phyloP scores from a whole-genome alignment of 92 coral and sea anemone genomes.

The Zoanthus sociatus region DNA sequence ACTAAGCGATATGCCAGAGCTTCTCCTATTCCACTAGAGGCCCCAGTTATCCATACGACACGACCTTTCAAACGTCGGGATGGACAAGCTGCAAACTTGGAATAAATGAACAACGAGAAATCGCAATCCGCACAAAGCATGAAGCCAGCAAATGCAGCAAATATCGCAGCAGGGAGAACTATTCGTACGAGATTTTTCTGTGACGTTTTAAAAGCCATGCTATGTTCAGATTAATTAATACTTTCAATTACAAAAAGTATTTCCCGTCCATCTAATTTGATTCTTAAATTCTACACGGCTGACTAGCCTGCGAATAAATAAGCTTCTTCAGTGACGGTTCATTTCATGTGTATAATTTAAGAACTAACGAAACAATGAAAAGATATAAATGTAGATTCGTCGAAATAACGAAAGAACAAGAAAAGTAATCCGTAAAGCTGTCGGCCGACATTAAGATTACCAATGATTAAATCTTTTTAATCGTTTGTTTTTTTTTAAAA shows the following conservation, averaged over 20 bases:
- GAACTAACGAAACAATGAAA: background rate
- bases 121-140: conserved; percentile 71
- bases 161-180: background rate
- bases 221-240: background rate
- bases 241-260: background rate
- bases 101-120: conserved; percentile 76
- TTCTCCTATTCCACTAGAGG: conserved; percentile 98
- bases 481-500: too few species aligned
- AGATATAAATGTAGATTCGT: too few species aligned
- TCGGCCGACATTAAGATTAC: too few species aligned
- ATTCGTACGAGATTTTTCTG: background rate
- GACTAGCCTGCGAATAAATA: background rate
- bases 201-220: conserved; percentile 28
- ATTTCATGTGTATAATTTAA: background rate
- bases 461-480: too few species aligned
- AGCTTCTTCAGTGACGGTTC: background rate
- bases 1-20: conserved; percentile 90
- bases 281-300: background rate
- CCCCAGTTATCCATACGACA: conserved; percentile 99
- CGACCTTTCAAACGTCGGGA: conserved; percentile 74
- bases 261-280: background rate
- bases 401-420: too few species aligned
- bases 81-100: conserved; percentile 78
- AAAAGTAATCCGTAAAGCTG: too few species aligned
- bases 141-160: background rate